phyloP scores from a whole-genome alignment of 1,140 invertebrate genomes.

The Diachasma alloeum region DNA sequence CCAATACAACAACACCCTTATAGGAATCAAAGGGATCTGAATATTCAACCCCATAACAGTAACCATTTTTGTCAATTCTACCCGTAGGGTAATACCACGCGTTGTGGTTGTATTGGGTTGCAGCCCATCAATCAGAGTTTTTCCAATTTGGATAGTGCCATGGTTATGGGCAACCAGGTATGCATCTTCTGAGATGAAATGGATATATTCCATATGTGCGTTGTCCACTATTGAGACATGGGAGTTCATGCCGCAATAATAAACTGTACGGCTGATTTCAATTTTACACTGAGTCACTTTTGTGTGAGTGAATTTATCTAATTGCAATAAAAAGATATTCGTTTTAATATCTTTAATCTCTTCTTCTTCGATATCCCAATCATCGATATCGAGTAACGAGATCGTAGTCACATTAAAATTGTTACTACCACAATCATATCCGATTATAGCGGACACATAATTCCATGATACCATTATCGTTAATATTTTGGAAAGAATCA shows the following conservation, averaged over 20 bases:
- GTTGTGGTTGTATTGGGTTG: no score
- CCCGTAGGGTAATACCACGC: no score
- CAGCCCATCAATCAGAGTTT: neutral
- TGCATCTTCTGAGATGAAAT: neutral
- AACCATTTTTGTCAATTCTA: no score
- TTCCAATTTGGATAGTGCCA: neutral
- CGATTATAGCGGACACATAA: neutral
- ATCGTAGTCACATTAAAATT: neutral
- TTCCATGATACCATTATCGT: neutral
- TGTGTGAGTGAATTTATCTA: neutral
- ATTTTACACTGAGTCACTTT: slow-evolving; percentile 2
- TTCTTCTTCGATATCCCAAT: slow-evolving; percentile 7
- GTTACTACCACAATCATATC: neutral
- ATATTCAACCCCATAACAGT: no score
- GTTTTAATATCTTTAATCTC: neutral
- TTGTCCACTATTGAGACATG: slow-evolving; percentile 17
- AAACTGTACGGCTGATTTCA: neutral
- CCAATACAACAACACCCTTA: no score
- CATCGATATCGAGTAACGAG: neutral
- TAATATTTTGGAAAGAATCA: neutral
- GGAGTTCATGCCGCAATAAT: slow-evolving; percentile 15
- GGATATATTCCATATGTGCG: slow-evolving; percentile 15
- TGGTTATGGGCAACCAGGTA: neutral
- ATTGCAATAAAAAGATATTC: neutral
- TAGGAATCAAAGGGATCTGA: no score